Base-by-base conservation (phyloP, 2,888 invertebrate genomes). In the Hypena proboscidalis region DNA sequence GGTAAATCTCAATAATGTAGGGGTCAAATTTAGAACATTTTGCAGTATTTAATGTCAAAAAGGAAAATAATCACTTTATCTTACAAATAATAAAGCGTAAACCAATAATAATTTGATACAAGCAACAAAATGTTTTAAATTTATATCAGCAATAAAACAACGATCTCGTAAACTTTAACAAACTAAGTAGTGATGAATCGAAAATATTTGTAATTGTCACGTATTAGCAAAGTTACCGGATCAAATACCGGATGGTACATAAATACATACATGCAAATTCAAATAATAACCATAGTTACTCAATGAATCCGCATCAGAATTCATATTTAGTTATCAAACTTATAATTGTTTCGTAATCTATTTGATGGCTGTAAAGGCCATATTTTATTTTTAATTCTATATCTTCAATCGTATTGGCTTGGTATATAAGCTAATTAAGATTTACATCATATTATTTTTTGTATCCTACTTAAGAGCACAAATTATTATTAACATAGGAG, bases 321-420 rank as follows among this genome's bases (percentile, higher is more conserved):
- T 33, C 14, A 43, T 58, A 32, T 45, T 33, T 42, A 43, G 47
- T 51, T 51, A 43, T 45, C 41, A 61, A n/a, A 50, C 54, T 49
- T 58, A 52, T 60, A 67, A 67, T 62, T 58, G 40, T 70, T 69
- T 70, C 58, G 58, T 69, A 72, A 70, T 68, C 55, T 58, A 62
- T 55, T 58, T 59, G 46, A 62, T 50, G 44, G 59, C 55, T 47
- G 41, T 68, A 52, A 58, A 59, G 45, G 42, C 47, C 21, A 38
- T 37, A 37, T 55, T 45, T 37, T 48, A 58, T 53, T 55, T 54
- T 39, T 42, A 44, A 51, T 41, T 27, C 27, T 41, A 17, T 11
- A 36, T 25, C 40, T 34, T 44, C 34, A 51, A 48, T 47, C 45
- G 34, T 55, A 57, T 58, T 53, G 49, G 57, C 34, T 43, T 39